Base-by-base conservation (phyloP, 1,140 invertebrate species). In the Homarus americanus region DNA sequence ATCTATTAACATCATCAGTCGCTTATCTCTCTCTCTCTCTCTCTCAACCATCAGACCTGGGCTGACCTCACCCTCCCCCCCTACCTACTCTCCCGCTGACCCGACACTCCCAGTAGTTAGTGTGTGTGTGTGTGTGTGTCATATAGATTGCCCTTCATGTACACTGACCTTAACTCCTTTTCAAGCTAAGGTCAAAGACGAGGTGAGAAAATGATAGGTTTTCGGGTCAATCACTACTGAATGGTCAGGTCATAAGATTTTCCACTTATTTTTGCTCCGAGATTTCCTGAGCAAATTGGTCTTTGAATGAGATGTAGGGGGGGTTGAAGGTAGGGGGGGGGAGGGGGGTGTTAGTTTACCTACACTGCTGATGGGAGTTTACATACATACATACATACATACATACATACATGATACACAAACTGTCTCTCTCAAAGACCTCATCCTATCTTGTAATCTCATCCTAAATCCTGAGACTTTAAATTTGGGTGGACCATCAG, bases 41-140 rank as follows among this genome's bases (percentile, higher is more conserved):
- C 44, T 49, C 44, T 49, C 44, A 49, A 4, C 44, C 44, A 28
- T 32, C 40, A 36, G 84, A 73, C 84, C 49, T 78, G 34, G 15
- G 20, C 66, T 84, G 63, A 72, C 82, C 82, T 84, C 63, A 87
- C 75, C 85, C 53, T 7, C 5, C 44, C 44, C 15, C 44, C 44
- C 5, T n/a, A n/a, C n/a, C n/a, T n/a, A n/a, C n/a, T n/a, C n/a
- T n/a, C 78, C 78, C 41, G 78, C 28, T 87, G 85, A 87, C 75
- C 49, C 75, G 85, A 78, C 85, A 87, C 85, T 87, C 85, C 85
- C 85, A 87, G 85, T 87, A 87, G 85, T 87, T 40, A 66, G 53
- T 4, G n/a, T n/a, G n/a, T n/a, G n/a, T n/a, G n/a, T n/a, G n/a
- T n/a, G n/a, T n/a, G n/a, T n/a, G n/a, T n/a, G 5, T 28, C 38